Evolutionary conservation across 2,888 invertebrate genomes (phyloP), one percentile per base, ranked within the genome.

Genomic region (Nymphalis urticae): DNA sequence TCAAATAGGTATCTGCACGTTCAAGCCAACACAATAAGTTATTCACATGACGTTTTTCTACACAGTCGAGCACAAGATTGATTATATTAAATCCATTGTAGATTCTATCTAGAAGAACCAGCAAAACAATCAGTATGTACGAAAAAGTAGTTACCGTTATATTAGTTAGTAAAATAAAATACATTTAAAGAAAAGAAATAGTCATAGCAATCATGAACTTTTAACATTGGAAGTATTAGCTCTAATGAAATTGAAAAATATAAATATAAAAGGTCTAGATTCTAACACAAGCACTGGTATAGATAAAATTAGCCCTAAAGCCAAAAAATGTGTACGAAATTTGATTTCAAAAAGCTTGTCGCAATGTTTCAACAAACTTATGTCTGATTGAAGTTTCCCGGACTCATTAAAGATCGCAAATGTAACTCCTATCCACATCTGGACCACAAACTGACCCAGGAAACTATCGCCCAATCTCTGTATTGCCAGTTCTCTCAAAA

Each of bases 391-490:
- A 13, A 51, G n/a, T n/a, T 51, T 51, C 50, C 50, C 50, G 5
- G 50, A 51, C 50, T 51, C 50, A 51, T 51, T 51, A 19, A 51
- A 51, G 54, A 27, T 54, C 1, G 27, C 27, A 54, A 54, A n/a
- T n/a, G n/a, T n/a, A 54, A 27, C 24, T 10, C 54, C 27, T 27
- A 27, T 24, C 1, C 10, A 27, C 4, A 54, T 16, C 17, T 17
- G 17, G 48, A 3, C 4, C 48, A 8, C 19, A 51, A 50, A 24
- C 59, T 24, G 42, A 59, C 36, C 59, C 50, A 36, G 65, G 32
- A 9, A 65, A 65, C 16, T 51, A 65, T 58, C 48, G 48, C 2
- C 50, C 64, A 17, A 48, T 58, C 0, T 58, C 58, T 17, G 64
- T 50, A 7, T 42, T 59, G 27, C 48, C 51, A 1, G 36, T 60